Evolutionary conservation across 2,797 vertebrate genomes (phyloP).

Genomic region (Dallia pectoralis): DNA sequence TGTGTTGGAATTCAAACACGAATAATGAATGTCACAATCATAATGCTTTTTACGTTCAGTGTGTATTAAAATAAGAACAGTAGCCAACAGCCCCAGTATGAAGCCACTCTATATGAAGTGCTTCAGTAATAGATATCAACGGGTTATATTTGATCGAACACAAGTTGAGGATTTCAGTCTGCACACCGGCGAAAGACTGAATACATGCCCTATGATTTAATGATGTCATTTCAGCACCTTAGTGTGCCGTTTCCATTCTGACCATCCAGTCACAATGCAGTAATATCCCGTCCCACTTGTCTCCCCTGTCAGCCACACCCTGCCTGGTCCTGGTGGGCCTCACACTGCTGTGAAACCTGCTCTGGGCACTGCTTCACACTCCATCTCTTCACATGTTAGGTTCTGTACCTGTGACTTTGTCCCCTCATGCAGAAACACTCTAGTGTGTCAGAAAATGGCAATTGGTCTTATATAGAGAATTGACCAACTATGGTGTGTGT

Average conservation of each 20-base stretch:
- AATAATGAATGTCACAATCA: too few relatives aligned
- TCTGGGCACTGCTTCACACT: not conserved
- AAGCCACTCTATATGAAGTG: not conserved
- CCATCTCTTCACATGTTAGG: not conserved
- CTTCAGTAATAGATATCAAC: not conserved
- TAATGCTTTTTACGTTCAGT: too few relatives aligned
- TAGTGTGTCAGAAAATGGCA: conserved; percentile 9
- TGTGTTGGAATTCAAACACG: too few relatives aligned
- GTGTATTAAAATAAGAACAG: too few relatives aligned
- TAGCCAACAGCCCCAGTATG: not conserved
- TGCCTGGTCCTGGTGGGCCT: not conserved
- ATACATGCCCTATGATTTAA: not conserved
- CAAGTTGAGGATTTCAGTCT: conserved; percentile 4
- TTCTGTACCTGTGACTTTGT: not conserved
- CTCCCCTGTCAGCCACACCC: not conserved
- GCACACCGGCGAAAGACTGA: not conserved
- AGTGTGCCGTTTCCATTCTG: not conserved
- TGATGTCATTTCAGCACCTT: not conserved
- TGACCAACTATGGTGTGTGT: not conserved
- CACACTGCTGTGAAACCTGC: not conserved
- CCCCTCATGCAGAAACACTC: not conserved
- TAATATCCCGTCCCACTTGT: not conserved
- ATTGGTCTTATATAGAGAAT: conserved; percentile 2
- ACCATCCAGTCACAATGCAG: not conserved
- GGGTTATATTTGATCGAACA: not conserved